Percentiles rank a stretch among this genome's conserved stretches.
These are phyloP conservation scores for Dicranocentrus wangi DNA, from an alignment of 2,888 invertebrate genomes.

Conservation along the genomic window DNA sequence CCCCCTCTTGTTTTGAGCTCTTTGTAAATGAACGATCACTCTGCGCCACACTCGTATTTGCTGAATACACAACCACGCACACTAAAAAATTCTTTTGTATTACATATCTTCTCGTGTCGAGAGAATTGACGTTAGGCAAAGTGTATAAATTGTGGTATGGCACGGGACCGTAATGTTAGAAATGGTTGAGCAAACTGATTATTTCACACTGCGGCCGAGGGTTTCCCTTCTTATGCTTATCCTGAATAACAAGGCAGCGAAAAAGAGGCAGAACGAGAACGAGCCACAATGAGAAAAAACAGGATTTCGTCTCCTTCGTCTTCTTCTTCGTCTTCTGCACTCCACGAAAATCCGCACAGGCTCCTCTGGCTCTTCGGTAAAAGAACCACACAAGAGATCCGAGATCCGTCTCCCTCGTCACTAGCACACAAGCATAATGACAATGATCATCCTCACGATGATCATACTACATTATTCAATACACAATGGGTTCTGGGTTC, in stretches of 20 bases:
- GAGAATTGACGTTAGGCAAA: too few species aligned
- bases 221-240: conserved; percentile 48
- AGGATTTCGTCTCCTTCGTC: conserved; percentile 47
- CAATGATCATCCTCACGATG: not conserved
- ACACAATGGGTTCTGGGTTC: too few species aligned
- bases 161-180: conserved; percentile 60
- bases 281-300: conserved; percentile 55
- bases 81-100: too few species aligned
- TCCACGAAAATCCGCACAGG: conserved; percentile 15
- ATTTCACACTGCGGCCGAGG: conserved; percentile 62
- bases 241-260: conserved; percentile 44
- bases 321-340: conserved; percentile 31
- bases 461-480: not conserved
- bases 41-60: too few species aligned
- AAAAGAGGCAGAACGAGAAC: conserved; percentile 51
- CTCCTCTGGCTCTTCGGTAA: not conserved
- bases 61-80: too few species aligned
- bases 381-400: conserved; percentile 11
- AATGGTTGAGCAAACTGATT: conserved; percentile 60
- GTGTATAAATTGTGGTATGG: conserved; percentile 30
- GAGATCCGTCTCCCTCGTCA: conserved; percentile 21
- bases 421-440: not conserved
- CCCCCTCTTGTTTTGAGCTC: too few species aligned
- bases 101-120: too few species aligned
- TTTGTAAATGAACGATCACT: too few species aligned